Evolutionary conservation across 2,797 vertebrate species (phyloP), one percentile per base, ranked within the genome.

Genomic region (Parauchenoglanis ngamensis): DNA sequence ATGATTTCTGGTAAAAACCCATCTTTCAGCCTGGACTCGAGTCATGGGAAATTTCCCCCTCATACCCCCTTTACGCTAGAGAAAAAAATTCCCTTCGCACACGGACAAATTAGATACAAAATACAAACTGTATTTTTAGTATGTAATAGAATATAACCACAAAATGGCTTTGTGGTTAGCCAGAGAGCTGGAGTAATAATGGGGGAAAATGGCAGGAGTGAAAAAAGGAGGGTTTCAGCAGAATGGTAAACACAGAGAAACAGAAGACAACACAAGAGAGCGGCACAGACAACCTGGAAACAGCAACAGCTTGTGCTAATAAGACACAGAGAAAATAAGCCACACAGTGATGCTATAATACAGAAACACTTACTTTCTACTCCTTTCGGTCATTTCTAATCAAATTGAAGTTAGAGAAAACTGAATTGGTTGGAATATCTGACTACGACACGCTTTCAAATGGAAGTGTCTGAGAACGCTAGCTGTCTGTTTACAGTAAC

Each of bases 1-100:
- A 28, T 90, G 89, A 35, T 87, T 91, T 90, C 86, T 83, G 21
- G 67, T 68, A 86, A 85, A 49, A 86, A 54, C 72, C 61, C 49
- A 49, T 40, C 21, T 13, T 61, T 44, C 57, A n/a, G 35, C 5
- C 2, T 52, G 46, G 84, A 15, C 21, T 52, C 67, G 52, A 86
- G 70, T 86, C 72, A 88, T 83, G 87, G 72, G 61, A 49, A 80
- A 75, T 35, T 65, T 85, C 46, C 85, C 56, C 80, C 57, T 49
- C 44, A 31, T 19, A 0, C 8, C 10, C 17, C 54, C 65, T 67
- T 0, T 23, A 0, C 4, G 0, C 52, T n/a, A 81, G 2, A 65
- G 0, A 25, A 82, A 82, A 49, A 49, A 86, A 81, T 11, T 56
- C 77, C 75, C 75, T 68, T 23, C 1, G 52, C 25, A 6, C 35